These are phyloP conservation scores for Vidua chalybeata DNA, from an alignment of 2,113 vertebrate species.

Conservation along the genomic window DNA sequence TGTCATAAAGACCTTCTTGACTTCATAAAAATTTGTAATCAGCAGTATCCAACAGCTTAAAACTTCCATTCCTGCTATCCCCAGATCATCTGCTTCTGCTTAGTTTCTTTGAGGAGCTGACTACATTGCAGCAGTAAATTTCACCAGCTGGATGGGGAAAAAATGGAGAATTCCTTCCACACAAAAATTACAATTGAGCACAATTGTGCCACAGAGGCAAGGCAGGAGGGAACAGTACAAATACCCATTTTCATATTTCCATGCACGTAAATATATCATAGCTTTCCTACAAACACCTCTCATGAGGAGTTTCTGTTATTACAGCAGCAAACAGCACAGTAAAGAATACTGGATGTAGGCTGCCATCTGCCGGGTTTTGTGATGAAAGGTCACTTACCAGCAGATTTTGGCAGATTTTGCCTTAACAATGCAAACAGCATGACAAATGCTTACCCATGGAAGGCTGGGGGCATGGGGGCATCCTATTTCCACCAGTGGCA, in stretches of 20 bases:
- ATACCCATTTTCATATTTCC: not conserved
- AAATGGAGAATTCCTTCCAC: not conserved
- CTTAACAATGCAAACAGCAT: fast-evolving
- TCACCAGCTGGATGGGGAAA: not conserved
- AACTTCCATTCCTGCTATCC: not conserved
- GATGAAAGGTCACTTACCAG: not conserved
- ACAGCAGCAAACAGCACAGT: not conserved
- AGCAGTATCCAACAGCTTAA: not conserved
- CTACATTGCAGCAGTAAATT: not conserved
- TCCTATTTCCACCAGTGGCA: not conserved
- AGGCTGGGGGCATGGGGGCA: not conserved
- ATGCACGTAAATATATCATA: not conserved
- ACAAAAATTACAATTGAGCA: not conserved
- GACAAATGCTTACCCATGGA: not conserved
- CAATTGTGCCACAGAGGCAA: not conserved
- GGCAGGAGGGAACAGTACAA: not conserved
- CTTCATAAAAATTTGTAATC: not conserved
- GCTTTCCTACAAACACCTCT: not conserved
- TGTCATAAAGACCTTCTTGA: not conserved
- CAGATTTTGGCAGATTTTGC: not conserved
- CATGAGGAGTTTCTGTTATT: not conserved
- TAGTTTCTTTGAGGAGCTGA: not conserved
- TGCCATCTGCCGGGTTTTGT: constrained; percentile 50
- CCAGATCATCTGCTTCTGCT: not conserved
- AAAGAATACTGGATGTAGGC: constrained; percentile 18